These are phyloP conservation scores for Coelopa frigida DNA, from an alignment of 1,140 invertebrate species.

Conservation along the genomic window DNA sequence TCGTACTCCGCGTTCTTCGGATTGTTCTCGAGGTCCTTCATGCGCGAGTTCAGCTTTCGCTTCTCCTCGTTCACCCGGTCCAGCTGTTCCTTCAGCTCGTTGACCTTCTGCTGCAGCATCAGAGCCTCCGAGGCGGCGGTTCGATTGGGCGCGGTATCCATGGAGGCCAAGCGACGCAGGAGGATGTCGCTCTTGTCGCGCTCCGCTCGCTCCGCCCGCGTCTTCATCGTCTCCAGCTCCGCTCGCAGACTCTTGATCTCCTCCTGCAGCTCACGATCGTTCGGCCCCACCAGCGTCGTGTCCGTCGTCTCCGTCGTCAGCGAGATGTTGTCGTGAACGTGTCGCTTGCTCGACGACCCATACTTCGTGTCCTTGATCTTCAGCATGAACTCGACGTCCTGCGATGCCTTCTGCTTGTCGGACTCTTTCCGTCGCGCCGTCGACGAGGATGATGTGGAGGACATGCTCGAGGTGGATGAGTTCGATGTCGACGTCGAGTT, in stretches of 20 bases:
- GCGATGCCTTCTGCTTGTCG: slow-evolving; percentile 9
- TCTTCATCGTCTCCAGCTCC: slow-evolving; percentile 51
- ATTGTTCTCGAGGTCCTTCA: slow-evolving; percentile 61
- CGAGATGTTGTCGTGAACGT: slow-evolving; percentile 46
- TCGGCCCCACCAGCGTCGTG: slow-evolving; percentile 44
- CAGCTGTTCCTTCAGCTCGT: slow-evolving; percentile 68
- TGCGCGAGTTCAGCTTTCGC: slow-evolving; percentile 60
- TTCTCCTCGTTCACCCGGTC: slow-evolving; percentile 78
- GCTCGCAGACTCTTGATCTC: slow-evolving; percentile 59
- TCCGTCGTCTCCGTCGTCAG: slow-evolving; percentile 46
- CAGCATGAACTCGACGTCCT: slow-evolving; percentile 51
- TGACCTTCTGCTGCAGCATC: slow-evolving; percentile 72
- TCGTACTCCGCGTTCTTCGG: slow-evolving; percentile 51
- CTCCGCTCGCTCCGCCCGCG: slow-evolving; percentile 68
- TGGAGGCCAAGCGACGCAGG: slow-evolving; percentile 62
- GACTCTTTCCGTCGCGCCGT: slow-evolving; percentile 27
- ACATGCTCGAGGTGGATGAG: background rate
- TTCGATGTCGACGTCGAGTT: slow-evolving; percentile 16
- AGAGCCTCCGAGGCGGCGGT: slow-evolving; percentile 61
- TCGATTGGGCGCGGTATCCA: slow-evolving; percentile 65
- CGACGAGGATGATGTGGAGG: slow-evolving; percentile 16
- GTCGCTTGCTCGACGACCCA: slow-evolving; percentile 12
- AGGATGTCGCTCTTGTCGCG: slow-evolving; percentile 82
- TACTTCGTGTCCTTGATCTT: slow-evolving; percentile 33
- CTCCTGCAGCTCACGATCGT: slow-evolving; percentile 50